Conservation (phyloP, 1,140 invertebrate species). For the Diorhabda elongata region DNA sequence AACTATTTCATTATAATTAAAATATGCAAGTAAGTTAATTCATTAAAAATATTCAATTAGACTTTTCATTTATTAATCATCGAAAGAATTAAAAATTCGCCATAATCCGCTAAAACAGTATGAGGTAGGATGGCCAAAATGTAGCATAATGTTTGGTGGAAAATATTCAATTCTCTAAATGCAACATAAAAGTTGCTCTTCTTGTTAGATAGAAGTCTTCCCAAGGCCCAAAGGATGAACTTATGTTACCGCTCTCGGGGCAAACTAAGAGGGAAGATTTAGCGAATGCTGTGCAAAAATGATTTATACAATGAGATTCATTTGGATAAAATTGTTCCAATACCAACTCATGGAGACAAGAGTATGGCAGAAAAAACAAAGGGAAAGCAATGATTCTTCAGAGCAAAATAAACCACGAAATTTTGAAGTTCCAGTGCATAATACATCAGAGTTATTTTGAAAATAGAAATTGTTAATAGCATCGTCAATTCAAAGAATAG, state of each 20-base stretch:
- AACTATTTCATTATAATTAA: too few relatives aligned
- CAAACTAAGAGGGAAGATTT: neutral
- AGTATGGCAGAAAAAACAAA: neutral
- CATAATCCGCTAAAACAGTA: too few relatives aligned
- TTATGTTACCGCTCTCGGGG: neutral
- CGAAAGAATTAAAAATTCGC: too few relatives aligned
- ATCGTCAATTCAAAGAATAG: neutral
- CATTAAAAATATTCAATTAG: too few relatives aligned
- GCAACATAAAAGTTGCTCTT: neutral
- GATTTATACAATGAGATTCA: neutral
- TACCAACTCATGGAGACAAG: neutral
- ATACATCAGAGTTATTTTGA: neutral
- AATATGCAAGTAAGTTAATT: too few relatives aligned
- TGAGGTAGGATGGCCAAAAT: too few relatives aligned
- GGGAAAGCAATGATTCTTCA: neutral
- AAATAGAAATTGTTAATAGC: neutral
- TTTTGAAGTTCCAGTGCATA: neutral
- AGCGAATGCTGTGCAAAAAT: neutral
- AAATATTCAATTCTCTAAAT: too few relatives aligned
- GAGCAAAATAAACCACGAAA: neutral
- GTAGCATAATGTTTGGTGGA: too few relatives aligned
- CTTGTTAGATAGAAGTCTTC: neutral
- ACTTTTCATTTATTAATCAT: too few relatives aligned
- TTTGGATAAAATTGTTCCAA: neutral
- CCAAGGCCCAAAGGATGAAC: neutral